Base-by-base conservation (phyloP, 2,888 invertebrate genomes). In the Coenonympha arcania region DNA sequence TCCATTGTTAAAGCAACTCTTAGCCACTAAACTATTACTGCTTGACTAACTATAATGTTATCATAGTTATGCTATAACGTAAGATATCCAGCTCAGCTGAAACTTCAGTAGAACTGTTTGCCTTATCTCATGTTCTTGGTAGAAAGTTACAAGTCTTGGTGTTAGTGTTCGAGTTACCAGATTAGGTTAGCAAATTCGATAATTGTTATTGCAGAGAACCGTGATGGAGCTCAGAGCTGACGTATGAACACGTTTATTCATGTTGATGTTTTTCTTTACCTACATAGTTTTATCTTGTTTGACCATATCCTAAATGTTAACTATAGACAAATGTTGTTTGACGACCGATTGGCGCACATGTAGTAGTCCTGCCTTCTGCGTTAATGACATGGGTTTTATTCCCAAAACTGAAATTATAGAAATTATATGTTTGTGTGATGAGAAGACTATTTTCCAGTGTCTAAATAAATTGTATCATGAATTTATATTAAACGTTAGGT, bases 171-270 rank as follows among this genome's bases (percentile, higher is more conserved):
- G 20, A 37, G 43, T 44, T 22, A 11, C 28, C 22, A 24, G 43
- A 49, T 44, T 49, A 44, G 43, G 49, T 49, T 44, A 49, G 30
- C 49, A 39, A 39, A 44, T 49, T 49, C 37, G 31, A 31, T 49
- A 49, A 44, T 49, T 44, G 43, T 37, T 37, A 49, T 49, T 49
- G 22, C 44, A 26, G 22, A 4, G 26, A 26, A 11, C 20, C 20
- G 18, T 22, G 42, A 37, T 26, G 24, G 13, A 39, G 15, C 39
- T 39, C 11, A 18, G 28, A 22, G 36, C 42, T 43, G 36, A 43
- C 16, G 33, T 42, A 18, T 30, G 19, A 41, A 11, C 41, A 30
- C 18, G 41, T 41, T 41, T 4, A 13, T 18, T 18, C 19, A 19
- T 19, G 11, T 11, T 11, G 8, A 30, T 30, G 24, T 9, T 24